These are phyloP conservation scores for Trichoplusia ni DNA, from an alignment of 1,140 invertebrate species.

Conservation along the genomic window DNA sequence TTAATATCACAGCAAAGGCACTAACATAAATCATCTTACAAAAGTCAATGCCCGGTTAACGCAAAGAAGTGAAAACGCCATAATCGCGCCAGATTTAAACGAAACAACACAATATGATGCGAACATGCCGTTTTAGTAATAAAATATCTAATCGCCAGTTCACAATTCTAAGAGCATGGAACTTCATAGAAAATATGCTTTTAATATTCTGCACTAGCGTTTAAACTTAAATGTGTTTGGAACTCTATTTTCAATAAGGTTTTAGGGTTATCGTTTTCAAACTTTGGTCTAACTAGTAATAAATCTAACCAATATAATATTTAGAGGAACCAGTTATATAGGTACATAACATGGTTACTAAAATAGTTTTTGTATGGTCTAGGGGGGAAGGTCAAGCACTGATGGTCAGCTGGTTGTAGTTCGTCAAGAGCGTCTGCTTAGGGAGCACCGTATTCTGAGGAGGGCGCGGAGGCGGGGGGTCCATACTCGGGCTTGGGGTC, in stretches of 20 bases:
- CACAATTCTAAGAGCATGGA: neutral
- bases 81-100: slow-evolving; percentile 5
- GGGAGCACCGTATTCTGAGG: slow-evolving; percentile 77
- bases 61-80: neutral
- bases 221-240: neutral
- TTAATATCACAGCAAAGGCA: neutral
- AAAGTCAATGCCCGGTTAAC: neutral
- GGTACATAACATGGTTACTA: slow-evolving; percentile 9
- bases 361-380: slow-evolving; percentile 24
- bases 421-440: slow-evolving; percentile 42
- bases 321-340: neutral
- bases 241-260: neutral
- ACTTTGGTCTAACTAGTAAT: slow-evolving; percentile 21
- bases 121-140: neutral
- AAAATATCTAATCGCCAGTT: neutral
- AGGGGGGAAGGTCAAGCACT: slow-evolving; percentile 33
- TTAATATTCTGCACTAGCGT: no score
- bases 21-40: neutral
- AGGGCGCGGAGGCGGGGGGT: slow-evolving; percentile 71
- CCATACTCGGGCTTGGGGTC: slow-evolving; percentile 69
- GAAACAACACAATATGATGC: slow-evolving; percentile 7
- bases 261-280: neutral
- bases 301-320: neutral
- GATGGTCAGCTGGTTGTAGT: slow-evolving; percentile 18
- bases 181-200: neutral